Evolutionary conservation across 2,113 vertebrate species (phyloP).

Genomic region (Elanoides forficatus): DNA sequence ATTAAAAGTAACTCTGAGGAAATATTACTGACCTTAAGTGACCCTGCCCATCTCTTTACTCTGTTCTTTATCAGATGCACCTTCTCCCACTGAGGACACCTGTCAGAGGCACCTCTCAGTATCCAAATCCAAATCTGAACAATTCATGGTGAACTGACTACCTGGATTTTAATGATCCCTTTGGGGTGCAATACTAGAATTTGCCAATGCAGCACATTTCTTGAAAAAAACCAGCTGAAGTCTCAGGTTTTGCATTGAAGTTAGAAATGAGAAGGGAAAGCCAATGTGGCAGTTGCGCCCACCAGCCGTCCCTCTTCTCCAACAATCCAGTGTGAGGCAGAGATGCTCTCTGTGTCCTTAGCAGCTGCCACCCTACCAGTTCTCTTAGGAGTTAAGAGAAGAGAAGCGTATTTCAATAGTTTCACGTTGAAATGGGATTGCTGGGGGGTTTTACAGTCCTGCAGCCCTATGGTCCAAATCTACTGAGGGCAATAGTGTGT

Average conservation of each 20-base stretch:
- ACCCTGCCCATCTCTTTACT: background rate
- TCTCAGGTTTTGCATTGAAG: background rate
- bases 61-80: background rate
- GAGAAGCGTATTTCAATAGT: background rate
- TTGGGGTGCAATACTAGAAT: background rate
- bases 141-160: background rate
- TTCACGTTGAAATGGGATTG: background rate
- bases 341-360: background rate
- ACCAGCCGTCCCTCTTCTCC: background rate
- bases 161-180: background rate
- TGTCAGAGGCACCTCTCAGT: background rate
- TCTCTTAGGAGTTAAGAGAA: background rate
- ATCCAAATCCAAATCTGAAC: background rate
- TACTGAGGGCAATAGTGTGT: background rate
- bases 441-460: background rate
- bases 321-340: background rate
- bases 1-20: background rate
- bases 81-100: background rate
- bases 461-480: fast-evolving
- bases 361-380: background rate
- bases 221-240: background rate
- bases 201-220: background rate
- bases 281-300: fast-evolving
- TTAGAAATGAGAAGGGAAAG: background rate
- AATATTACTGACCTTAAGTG: background rate